Evolutionary conservation across 2,113 vertebrate genomes (phyloP).

Genomic region (Nannobrachium achirus): DNA sequence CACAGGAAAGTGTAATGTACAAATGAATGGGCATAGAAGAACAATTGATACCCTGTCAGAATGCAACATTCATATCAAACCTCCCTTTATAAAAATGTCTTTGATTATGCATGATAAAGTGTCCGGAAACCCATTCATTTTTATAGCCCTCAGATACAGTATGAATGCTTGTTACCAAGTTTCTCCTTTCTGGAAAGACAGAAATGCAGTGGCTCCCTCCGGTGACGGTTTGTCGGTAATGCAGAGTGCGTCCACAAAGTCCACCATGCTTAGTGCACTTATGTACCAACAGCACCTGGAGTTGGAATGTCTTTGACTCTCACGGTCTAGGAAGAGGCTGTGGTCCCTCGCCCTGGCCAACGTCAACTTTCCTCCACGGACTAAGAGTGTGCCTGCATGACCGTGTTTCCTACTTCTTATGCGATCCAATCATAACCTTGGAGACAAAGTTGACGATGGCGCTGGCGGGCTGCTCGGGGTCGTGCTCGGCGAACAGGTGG

Average conservation of each 20-base stretch:
- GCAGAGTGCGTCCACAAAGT: constrained; percentile 24
- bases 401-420: constrained; percentile 82
- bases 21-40: not conserved
- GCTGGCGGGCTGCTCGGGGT: constrained; percentile 94
- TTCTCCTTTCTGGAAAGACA: not conserved
- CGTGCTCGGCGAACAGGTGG: constrained; percentile 94
- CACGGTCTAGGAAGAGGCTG: not conserved
- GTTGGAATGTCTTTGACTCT: constrained; percentile 22
- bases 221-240: constrained; percentile 36
- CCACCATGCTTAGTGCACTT: constrained; percentile 15
- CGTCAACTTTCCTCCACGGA: not conserved
- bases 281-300: constrained; percentile 3
- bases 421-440: constrained; percentile 96
- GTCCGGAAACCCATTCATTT: not conserved
- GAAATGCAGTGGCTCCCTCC: constrained; percentile 38
- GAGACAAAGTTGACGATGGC: constrained; percentile 98
- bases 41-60: constrained; percentile 1
- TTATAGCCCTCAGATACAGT: not conserved
- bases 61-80: not conserved
- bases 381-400: not conserved
- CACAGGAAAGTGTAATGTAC: not conserved
- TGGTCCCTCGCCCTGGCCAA: constrained; percentile 1
- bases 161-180: not conserved
- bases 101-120: not conserved
- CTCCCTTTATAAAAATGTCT: not conserved